Evolutionary conservation across 2,888 invertebrate species (phyloP), one percentile per base, ranked within the genome.

Genomic region (Pristionchus exspectatus): DNA sequence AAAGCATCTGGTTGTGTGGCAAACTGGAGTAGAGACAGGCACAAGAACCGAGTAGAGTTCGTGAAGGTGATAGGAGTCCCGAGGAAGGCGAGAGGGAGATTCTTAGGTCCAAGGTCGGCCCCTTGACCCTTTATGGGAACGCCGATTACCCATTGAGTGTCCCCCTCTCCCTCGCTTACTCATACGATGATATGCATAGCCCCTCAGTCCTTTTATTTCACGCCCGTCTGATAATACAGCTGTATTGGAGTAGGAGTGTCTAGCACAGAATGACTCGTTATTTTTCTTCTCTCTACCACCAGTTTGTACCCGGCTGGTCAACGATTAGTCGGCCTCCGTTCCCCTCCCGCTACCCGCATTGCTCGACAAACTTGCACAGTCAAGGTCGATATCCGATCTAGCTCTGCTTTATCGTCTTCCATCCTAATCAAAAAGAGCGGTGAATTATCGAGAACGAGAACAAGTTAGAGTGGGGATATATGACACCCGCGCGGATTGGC

Each of bases 381-480:
- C 85, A 54, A 85, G 85, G 59, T 85, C 85, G 18, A 27, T 14
- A 27, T 63, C 30, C 63, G 30, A 84, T 59, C 84, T 59, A 54
- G 44, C 81, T 81, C 81, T 81, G 81, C 21, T 81, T 81, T 81
- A 81, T 81, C 81, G 24, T 63, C 81, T 44, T 81, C 27, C 81
- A 50, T 81, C 24, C 50, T 81, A 50, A n/a, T 44, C 27, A 21
- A n/a, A 56, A 56, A 50, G 44, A 5, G 18, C 3, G 63, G 63
- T n/a, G 63, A 63, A n/a, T 59, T 30, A 56, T 33, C 54, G 50
- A 63, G 56, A 84, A 56, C 59, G 38, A 54, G 83, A 54, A 56
- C 81, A 81, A 27, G 27, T 24, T 24, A 54, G 30, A 33, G 30
- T 12, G n/a, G 54, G n/a, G 54, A 59, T n/a, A 74, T 38, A 38